phyloP scores from a whole-genome alignment of 2,888 invertebrate genomes.

The Macrosoma leucophasiata region DNA sequence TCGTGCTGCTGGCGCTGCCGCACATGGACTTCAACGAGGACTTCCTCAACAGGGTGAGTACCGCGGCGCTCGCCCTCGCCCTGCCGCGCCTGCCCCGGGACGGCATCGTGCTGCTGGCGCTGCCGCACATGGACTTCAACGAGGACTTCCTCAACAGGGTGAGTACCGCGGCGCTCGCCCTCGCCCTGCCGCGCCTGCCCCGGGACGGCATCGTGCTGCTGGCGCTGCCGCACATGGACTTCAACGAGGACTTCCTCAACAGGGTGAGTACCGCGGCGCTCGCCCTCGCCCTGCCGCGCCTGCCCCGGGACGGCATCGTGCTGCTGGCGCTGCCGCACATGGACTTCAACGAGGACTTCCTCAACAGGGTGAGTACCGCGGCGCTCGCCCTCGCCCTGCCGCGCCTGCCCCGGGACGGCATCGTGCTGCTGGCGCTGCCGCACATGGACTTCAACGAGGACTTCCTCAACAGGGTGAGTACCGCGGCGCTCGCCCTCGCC shows the following conservation, averaged over 20 bases:
- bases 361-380: slow-evolving; percentile 84
- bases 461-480: slow-evolving; percentile 89
- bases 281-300: slow-evolving; percentile 81
- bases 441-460: slow-evolving; percentile 84
- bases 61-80: slow-evolving; percentile 77
- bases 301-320: slow-evolving; percentile 83
- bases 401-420: slow-evolving; percentile 82
- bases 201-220: slow-evolving; percentile 84
- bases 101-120: slow-evolving; percentile 81
- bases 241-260: slow-evolving; percentile 91
- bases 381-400: slow-evolving; percentile 81
- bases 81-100: slow-evolving; percentile 82
- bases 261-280: slow-evolving; percentile 78
- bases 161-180: slow-evolving; percentile 75
- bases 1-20: slow-evolving; percentile 81
- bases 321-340: slow-evolving; percentile 80
- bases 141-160: slow-evolving; percentile 93
- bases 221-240: slow-evolving; percentile 79
- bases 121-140: slow-evolving; percentile 81
- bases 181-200: slow-evolving; percentile 81
- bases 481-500: slow-evolving; percentile 79
- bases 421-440: slow-evolving; percentile 81
- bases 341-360: slow-evolving; percentile 86
- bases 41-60: slow-evolving; percentile 89
- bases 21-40: slow-evolving; percentile 84